Percentiles rank a stretch among this genome's conserved stretches.
Evolutionary conservation across 2,888 invertebrate genomes (phyloP).

Genomic region (Pantelozetes paolii): DNA sequence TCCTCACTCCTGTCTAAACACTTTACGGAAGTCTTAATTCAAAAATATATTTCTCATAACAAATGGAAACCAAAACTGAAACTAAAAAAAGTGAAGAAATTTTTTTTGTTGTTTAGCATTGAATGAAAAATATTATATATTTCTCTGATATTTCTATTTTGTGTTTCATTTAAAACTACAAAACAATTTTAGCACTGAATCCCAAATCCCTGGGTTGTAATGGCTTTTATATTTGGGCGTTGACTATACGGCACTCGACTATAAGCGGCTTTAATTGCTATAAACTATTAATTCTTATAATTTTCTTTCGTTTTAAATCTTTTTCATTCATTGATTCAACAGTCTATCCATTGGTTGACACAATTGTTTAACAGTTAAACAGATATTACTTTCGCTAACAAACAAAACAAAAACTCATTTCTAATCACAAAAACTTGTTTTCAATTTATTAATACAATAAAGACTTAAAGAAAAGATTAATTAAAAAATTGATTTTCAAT

Average conservation of each 20-base stretch:
- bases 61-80: constrained; percentile 23
- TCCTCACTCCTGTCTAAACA: constrained; percentile 29
- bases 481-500: constrained; percentile 11
- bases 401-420: not conserved
- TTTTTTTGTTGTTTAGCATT: constrained; percentile 10
- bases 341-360: constrained; percentile 29
- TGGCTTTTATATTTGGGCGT: constrained; percentile 37
- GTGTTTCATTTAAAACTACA: not conserved
- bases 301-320: not conserved
- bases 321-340: not conserved
- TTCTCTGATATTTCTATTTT: not conserved
- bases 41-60: constrained; percentile 28
- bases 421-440: constrained; percentile 29
- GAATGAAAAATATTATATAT: constrained; percentile 9
- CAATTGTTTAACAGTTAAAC: constrained; percentile 29
- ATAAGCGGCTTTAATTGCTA: constrained; percentile 27
- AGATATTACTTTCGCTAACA: constrained; percentile 15
- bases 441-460: not conserved
- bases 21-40: constrained; percentile 34
- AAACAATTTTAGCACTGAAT: not conserved
- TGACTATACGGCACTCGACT: not conserved
- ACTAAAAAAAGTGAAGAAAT: constrained; percentile 17
- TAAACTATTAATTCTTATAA: not conserved
- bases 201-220: constrained; percentile 11
- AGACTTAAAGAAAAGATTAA: not conserved